Base-by-base conservation (phyloP, 2,888 invertebrate genomes). In the Pandemis cinnamomeana region DNA sequence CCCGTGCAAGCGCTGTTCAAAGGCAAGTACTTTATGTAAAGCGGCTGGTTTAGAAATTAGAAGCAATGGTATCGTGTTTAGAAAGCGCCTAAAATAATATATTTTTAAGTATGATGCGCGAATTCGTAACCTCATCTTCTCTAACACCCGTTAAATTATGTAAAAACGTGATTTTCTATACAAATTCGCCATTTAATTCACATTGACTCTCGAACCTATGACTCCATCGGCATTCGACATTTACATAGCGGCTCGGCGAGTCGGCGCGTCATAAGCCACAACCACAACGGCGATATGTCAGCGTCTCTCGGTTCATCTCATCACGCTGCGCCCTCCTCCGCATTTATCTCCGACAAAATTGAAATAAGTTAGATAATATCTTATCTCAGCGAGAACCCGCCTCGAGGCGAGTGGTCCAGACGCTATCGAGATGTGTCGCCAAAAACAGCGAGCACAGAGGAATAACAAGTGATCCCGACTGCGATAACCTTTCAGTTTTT, bases 201-300 rank as follows among this genome's bases (percentile, higher is more conserved):
- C 83, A 85, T 87, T 88, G 85, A 84, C 87, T 87, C 86, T 87
- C 86, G 87, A 89, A 89, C 89, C 87, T 88, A 86, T 91, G 93
- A 91, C 93, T 89, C 89, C 88, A 87, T 87, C 82, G 92, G 93
- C 89, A 91, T 86, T 92, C 89, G 92, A 89, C 92, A 93, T 92
- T 94, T 92, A 86, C 88, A 89, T 87, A 89, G 87, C 82, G 80
- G 83, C 82, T 81, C 80, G 85, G 84, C 84, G 83, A 85, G 80
- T 82, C 79, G 76, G 79, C 81, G 80, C 81, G 83, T 78, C 79
- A 78, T 71, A 74, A 75, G 75, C 67, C 61, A 20, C 70, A 64
- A 77, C 79, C 58, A 27, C 58, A 27, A 81, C 78, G 81, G 81
- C 81, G 79, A 72, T 72, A 70, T 71, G 70, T 73, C 75, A 70